Conservation (phyloP, 2,888 invertebrate species). For the Melieria omissa region DNA sequence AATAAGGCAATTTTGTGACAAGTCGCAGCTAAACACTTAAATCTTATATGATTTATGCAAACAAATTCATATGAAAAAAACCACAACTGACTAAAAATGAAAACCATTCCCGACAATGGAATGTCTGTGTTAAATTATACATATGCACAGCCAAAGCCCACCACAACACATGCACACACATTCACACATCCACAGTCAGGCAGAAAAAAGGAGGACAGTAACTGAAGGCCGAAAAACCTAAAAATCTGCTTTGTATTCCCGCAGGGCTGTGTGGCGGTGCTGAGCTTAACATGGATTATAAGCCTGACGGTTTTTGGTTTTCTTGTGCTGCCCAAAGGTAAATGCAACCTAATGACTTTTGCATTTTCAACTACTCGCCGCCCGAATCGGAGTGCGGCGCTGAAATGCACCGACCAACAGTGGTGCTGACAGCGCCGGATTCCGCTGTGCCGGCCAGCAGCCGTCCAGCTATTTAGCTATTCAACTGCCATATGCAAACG, state of each 20-base stretch:
- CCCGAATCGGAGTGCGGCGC: neutral
- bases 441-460: too few relatives aligned
- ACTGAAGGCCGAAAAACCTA: neutral
- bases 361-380: neutral
- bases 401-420: neutral
- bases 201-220: neutral
- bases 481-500: neutral
- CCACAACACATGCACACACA: neutral
- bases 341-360: slow-evolving; percentile 26
- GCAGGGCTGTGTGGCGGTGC: slow-evolving; percentile 85
- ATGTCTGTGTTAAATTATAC: too few relatives aligned
- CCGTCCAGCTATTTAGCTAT: too few relatives aligned
- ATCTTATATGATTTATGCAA: too few relatives aligned
- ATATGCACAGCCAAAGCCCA: neutral
- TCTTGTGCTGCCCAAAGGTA: slow-evolving; percentile 82
- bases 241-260: neutral
- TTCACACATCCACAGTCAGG: neutral
- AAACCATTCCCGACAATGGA: too few relatives aligned
- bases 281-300: slow-evolving; percentile 86
- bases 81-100: too few relatives aligned
- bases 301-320: slow-evolving; percentile 85
- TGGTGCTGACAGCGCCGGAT: too few relatives aligned
- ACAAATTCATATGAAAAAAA: too few relatives aligned
- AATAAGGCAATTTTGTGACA: too few relatives aligned
- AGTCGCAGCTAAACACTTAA: too few relatives aligned